A percentile compares a stretch with the other conserved stretches of the same genome.
phyloP scores from a whole-genome alignment of 2,113 vertebrate species.

The Halcyon senegalensis region DNA sequence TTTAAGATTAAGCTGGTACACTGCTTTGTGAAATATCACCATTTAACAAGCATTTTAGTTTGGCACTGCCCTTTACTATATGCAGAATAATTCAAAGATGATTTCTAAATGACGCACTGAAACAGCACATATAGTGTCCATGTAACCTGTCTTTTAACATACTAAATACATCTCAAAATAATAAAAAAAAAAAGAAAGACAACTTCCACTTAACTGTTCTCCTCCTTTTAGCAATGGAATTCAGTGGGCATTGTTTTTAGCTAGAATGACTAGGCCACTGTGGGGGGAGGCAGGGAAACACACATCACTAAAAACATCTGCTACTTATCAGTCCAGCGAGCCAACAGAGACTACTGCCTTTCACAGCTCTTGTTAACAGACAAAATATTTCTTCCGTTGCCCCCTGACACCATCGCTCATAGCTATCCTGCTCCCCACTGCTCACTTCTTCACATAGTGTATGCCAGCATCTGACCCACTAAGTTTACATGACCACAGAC shows the following conservation, averaged over 20 bases:
- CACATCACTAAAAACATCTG: neutral
- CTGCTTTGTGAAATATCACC: neutral
- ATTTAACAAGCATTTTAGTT: neutral
- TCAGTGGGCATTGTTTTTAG: neutral
- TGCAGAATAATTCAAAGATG: neutral
- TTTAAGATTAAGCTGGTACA: neutral
- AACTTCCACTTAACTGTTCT: neutral
- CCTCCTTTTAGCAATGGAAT: neutral
- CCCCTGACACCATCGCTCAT: neutral
- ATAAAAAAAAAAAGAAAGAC: neutral
- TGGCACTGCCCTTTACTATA: neutral
- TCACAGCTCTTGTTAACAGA: rapidly evolving
- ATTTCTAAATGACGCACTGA: neutral
- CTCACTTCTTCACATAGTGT: neutral
- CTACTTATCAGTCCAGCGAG: neutral
- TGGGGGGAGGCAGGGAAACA: neutral
- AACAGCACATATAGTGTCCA: neutral
- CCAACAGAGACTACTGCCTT: neutral
- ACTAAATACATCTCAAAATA: neutral
- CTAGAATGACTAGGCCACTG: neutral
- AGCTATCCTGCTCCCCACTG: neutral
- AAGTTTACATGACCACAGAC: neutral
- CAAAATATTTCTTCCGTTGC: neutral
- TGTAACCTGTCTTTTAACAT: neutral
- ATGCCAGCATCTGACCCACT: rapidly evolving